Conservation (phyloP, 2,113 vertebrate species). For the Fregata magnificens region DNA sequence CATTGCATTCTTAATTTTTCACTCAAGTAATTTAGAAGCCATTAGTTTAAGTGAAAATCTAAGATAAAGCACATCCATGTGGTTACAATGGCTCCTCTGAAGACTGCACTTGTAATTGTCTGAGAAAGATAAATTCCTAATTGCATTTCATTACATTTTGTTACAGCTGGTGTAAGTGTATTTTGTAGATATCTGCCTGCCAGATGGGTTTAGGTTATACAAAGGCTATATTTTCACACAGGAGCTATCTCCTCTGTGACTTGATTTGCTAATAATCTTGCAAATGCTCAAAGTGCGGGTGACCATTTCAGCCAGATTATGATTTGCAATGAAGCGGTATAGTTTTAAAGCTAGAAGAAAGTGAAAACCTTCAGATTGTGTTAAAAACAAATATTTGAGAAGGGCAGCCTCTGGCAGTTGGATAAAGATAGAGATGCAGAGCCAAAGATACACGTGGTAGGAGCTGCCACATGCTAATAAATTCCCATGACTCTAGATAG, state of each 20-base stretch:
- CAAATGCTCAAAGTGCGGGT: neutral
- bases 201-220: neutral
- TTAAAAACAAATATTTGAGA: neutral
- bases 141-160: constrained; percentile 42
- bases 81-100: constrained; percentile 48
- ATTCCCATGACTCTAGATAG: neutral
- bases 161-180: neutral
- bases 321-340: neutral
- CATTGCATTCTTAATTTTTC: constrained; percentile 57
- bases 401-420: neutral
- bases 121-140: constrained; percentile 65
- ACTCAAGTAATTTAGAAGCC: constrained; percentile 69
- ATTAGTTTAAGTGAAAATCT: constrained; percentile 65
- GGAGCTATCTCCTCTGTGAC: neutral
- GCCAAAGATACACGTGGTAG: neutral
- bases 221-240: neutral
- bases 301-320: neutral
- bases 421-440: neutral
- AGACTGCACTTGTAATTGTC: constrained; percentile 57
- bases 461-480: neutral
- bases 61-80: constrained; percentile 45
- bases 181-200: constrained; percentile 5
- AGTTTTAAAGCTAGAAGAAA: neutral
- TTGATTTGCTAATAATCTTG: neutral
- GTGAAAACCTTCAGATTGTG: neutral